These are phyloP conservation scores for Onychostoma macrolepis DNA, from an alignment of 2,113 vertebrate genomes.

Conservation along the genomic window DNA sequence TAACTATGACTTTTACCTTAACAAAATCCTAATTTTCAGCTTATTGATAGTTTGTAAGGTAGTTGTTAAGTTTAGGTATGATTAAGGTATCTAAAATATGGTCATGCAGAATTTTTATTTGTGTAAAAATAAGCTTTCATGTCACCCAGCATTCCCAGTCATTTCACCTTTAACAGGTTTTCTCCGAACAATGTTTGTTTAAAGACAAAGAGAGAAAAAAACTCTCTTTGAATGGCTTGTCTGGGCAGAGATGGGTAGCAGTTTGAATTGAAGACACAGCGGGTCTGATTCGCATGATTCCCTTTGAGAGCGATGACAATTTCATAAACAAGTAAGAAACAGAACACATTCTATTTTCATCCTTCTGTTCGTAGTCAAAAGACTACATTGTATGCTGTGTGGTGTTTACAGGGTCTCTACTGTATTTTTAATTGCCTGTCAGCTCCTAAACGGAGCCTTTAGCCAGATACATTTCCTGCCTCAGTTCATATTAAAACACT, in stretches of 20 bases:
- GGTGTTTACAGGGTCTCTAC: slow-evolving; percentile 9
- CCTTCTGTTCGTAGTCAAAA: slow-evolving; percentile 16
- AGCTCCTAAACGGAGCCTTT: slow-evolving; percentile 17
- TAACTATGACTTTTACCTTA: too few relatives aligned
- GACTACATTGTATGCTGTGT: slow-evolving; percentile 10
- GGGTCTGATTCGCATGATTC: not conserved
- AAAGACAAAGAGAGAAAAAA: not conserved
- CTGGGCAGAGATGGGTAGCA: slow-evolving; percentile 1
- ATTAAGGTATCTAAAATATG: too few relatives aligned
- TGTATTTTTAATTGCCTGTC: slow-evolving; percentile 44
- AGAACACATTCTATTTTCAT: not conserved
- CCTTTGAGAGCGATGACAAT: slow-evolving; percentile 19
- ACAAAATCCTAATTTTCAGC: too few relatives aligned
- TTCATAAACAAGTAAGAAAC: slow-evolving; percentile 37
- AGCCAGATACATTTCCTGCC: not conserved
- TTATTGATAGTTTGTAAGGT: too few relatives aligned
- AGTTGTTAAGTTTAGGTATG: too few relatives aligned
- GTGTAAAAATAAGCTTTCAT: not conserved
- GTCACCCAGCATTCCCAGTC: not conserved
- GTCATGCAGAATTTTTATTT: not conserved
- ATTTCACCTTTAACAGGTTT: not conserved
- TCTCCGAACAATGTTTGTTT: not conserved
- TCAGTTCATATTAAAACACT: not conserved
- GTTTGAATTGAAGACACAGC: slow-evolving; percentile 16
- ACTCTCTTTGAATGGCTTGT: not conserved